These are phyloP conservation scores for Acholoe squamosa DNA, from an alignment of 2,888 invertebrate species.

Conservation along the genomic window DNA sequence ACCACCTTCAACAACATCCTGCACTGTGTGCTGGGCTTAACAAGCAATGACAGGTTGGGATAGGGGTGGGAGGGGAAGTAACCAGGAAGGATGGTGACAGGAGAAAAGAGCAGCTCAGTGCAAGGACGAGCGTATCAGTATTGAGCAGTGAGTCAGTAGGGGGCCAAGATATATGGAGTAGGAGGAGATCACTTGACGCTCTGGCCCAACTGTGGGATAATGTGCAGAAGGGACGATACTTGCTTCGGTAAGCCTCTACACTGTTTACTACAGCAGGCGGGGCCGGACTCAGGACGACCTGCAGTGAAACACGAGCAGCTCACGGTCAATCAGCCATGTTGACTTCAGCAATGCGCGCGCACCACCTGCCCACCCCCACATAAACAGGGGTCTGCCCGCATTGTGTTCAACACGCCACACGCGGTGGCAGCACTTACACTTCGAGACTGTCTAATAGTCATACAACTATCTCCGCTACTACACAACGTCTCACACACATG, in stretches of 20 bases:
- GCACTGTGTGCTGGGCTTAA: background rate
- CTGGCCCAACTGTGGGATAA: background rate
- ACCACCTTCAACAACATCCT: slow-evolving; percentile 13
- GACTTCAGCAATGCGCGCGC: slow-evolving; percentile 45
- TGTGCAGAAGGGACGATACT: slow-evolving; percentile 40
- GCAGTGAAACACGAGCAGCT: slow-evolving; percentile 1
- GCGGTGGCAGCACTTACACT: too few relatives aligned
- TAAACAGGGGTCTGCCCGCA: background rate
- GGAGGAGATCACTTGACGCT: background rate
- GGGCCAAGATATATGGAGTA: slow-evolving; percentile 10
- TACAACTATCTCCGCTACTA: background rate
- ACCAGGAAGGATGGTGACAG: background rate
- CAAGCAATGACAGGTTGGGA: background rate
- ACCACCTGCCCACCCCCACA: background rate
- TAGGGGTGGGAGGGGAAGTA: background rate
- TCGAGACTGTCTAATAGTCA: too few relatives aligned
- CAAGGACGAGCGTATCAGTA: slow-evolving; percentile 1
- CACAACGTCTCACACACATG: background rate
- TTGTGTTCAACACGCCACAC: background rate
- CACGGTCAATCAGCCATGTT: slow-evolving; percentile 1
- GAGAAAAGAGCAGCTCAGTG: slow-evolving; percentile 8
- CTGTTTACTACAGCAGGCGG: slow-evolving; percentile 54
- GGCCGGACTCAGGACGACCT: slow-evolving; percentile 57
- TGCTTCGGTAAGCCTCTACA: slow-evolving; percentile 53
- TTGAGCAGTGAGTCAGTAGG: background rate